Evolutionary conservation across 2,113 vertebrate species (phyloP).

Genomic region (Pteronura brasiliensis): DNA sequence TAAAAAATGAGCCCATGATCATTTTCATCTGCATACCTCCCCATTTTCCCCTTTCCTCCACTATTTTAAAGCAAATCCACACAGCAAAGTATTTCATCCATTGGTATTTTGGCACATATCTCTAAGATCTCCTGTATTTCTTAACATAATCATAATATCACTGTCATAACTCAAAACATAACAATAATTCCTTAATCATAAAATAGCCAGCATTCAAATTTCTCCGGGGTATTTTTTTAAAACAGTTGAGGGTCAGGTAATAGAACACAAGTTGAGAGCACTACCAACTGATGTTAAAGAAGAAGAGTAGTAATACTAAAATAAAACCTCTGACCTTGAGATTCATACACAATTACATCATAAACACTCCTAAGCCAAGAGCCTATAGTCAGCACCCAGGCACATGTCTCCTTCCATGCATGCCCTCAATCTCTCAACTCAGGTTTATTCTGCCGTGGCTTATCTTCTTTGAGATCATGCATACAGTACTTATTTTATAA

Average conservation of each 20-base stretch:
- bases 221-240: not conserved
- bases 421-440: not conserved
- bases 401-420: not conserved
- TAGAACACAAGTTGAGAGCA: not conserved
- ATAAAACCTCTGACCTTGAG: not conserved
- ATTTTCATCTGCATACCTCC: not conserved
- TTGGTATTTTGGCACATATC: not conserved
- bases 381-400: not conserved
- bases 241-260: not conserved
- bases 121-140: not conserved
- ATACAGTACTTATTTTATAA: not conserved
- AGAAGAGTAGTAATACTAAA: not conserved
- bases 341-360: not conserved
- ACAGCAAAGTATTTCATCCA: not conserved
- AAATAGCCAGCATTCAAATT: not conserved
- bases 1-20: not conserved
- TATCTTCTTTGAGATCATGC: not conserved
- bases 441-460: not conserved
- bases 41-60: not conserved
- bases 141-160: not conserved
- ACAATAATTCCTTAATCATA: not conserved
- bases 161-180: not conserved
- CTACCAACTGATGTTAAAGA: not conserved
- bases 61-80: not conserved
- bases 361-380: not conserved